phyloP scores from a whole-genome alignment of 2,797 vertebrate genomes.

The Hapalemur alaotrensis region DNA sequence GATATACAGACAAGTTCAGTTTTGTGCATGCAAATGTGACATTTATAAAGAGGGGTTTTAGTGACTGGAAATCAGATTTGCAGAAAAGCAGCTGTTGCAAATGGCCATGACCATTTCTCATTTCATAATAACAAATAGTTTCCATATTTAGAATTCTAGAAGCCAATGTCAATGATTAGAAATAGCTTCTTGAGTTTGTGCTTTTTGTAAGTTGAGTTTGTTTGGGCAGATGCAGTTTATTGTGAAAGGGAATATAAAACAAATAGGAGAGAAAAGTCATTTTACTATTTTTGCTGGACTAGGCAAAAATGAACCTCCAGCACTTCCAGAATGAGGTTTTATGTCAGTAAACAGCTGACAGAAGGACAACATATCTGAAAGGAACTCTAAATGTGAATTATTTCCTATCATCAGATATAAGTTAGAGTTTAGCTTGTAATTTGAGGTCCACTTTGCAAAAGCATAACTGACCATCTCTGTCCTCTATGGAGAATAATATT shows the following conservation, averaged over 20 bases:
- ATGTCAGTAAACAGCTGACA: constrained; percentile 41
- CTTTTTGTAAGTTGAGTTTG: constrained; percentile 48
- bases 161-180: constrained; percentile 18
- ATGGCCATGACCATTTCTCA: constrained; percentile 18
- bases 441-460: constrained; percentile 47
- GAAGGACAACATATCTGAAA: not conserved
- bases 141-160: constrained; percentile 46
- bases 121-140: constrained; percentile 15
- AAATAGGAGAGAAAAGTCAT: not conserved
- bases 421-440: constrained; percentile 29
- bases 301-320: constrained; percentile 13
- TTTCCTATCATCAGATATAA: constrained; percentile 9
- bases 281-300: constrained; percentile 33
- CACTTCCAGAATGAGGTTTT: not conserved
- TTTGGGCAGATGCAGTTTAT: constrained; percentile 39
- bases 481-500: not conserved
- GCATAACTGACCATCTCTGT: not conserved
- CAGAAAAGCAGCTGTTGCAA: not conserved
- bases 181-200: constrained; percentile 31
- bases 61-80: constrained; percentile 70
- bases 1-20: not conserved
- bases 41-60: constrained; percentile 56
- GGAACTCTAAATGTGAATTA: constrained; percentile 35
- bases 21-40: not conserved
- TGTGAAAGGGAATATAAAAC: constrained; percentile 12